phyloP scores from a whole-genome alignment of 2,113 vertebrate species.

The Indicator maculatus region DNA sequence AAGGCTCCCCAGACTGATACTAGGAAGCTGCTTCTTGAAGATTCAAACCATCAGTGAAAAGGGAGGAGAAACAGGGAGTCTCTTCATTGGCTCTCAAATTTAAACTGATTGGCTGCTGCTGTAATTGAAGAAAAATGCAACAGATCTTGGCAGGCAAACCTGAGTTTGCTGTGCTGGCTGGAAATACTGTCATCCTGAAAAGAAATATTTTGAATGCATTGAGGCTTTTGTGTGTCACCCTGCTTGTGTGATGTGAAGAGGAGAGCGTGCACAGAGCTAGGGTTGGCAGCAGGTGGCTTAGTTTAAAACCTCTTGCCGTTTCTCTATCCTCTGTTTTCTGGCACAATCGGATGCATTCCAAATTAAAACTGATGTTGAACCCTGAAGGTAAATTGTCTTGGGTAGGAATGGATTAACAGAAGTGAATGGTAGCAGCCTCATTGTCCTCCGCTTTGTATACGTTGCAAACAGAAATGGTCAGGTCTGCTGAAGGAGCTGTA shows the following conservation, averaged over 20 bases:
- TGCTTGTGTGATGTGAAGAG: not conserved
- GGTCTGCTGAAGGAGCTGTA: not conserved
- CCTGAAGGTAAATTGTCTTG: not conserved
- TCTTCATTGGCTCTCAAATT: conserved; percentile 24
- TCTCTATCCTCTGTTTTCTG: not conserved
- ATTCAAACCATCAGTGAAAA: not conserved
- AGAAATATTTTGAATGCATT: not conserved
- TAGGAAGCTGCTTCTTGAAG: not conserved
- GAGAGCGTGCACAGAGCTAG: fast-evolving
- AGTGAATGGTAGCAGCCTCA: not conserved
- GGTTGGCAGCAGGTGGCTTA: not conserved
- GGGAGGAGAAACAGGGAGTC: not conserved
- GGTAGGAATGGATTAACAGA: not conserved
- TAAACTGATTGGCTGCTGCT: conserved; percentile 24
- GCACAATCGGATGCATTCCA: not conserved
- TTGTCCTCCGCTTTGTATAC: not conserved
- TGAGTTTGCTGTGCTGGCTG: not conserved
- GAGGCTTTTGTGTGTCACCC: not conserved
- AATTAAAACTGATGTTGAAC: not conserved
- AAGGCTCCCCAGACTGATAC: not conserved
- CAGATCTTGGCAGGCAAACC: conserved; percentile 10
- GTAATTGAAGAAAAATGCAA: conserved; percentile 33
- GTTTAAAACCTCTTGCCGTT: not conserved
- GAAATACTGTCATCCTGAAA: not conserved
- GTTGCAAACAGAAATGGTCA: fast-evolving